Percentiles rank a stretch among this genome's conserved stretches.
Evolutionary conservation across 2,113 vertebrate species (phyloP).

Genomic region (Orycteropus afer): DNA sequence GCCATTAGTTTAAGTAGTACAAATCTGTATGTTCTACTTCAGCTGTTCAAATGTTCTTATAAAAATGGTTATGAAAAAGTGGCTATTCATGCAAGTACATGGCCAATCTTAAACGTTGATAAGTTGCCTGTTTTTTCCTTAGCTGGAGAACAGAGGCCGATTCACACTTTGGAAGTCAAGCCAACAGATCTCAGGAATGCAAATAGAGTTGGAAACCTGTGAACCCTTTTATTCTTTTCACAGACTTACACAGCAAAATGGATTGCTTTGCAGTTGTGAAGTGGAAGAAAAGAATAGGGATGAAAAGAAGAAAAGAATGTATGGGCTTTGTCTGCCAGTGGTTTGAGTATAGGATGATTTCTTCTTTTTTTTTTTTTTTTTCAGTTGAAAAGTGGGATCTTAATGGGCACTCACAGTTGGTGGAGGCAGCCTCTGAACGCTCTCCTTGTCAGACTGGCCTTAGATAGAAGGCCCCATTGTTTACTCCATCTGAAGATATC

Average conservation of each 20-base stretch:
- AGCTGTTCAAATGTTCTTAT: conserved; percentile 20
- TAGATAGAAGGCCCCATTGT: conserved; percentile 63
- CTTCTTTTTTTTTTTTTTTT: background rate
- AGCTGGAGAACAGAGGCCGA: background rate
- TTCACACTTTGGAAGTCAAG: conserved; percentile 43
- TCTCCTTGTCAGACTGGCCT: conserved; percentile 21
- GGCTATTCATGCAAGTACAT: background rate
- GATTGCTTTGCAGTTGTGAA: conserved; percentile 46
- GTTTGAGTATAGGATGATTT: background rate
- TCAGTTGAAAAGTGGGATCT: conserved; percentile 31
- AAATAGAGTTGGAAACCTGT: conserved; percentile 52
- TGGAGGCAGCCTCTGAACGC: conserved; percentile 54
- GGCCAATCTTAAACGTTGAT: conserved; percentile 6
- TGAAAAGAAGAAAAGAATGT: conserved; percentile 4
- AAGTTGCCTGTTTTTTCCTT: conserved; percentile 36
- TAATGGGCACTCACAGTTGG: background rate
- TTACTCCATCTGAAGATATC: conserved; percentile 64
- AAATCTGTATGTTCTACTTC: background rate
- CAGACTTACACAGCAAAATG: conserved; percentile 33
- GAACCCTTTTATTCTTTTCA: conserved; percentile 45
- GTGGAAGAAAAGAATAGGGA: background rate
- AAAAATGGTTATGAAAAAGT: conserved; percentile 29
- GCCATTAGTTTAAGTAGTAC: background rate
- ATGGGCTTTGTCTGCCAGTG: conserved; percentile 10
- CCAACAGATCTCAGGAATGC: conserved; percentile 44